These are phyloP conservation scores for Pristionchus exspectatus DNA, from an alignment of 2,888 invertebrate species.

Conservation along the genomic window DNA sequence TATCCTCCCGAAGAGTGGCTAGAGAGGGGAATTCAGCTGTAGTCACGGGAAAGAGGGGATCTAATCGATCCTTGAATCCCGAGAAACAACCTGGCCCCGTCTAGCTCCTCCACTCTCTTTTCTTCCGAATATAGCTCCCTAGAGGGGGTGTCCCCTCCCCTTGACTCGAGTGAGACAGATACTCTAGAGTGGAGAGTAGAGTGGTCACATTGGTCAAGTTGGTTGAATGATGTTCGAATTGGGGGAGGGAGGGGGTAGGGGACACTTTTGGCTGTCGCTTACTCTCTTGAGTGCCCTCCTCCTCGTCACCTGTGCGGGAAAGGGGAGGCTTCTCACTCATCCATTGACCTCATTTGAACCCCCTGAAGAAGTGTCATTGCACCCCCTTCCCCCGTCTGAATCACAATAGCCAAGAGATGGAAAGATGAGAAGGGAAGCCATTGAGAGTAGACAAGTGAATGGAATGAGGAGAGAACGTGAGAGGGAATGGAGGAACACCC, in stretches of 20 bases:
- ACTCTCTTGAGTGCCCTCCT: slow-evolving; percentile 42
- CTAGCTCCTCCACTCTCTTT: neutral
- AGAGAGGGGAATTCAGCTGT: neutral
- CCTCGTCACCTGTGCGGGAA: slow-evolving; percentile 12
- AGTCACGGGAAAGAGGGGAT: slow-evolving; percentile 1
- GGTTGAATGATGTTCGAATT: slow-evolving; percentile 46
- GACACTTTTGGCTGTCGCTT: slow-evolving; percentile 31
- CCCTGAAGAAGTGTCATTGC: neutral
- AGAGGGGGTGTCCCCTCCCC: neutral
- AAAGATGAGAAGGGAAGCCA: slow-evolving; percentile 43
- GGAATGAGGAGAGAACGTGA: neutral
- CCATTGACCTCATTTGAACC: neutral
- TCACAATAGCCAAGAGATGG: slow-evolving; percentile 36
- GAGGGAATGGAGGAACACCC: neutral
- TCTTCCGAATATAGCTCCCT: slow-evolving; percentile 16
- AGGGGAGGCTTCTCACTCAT: neutral
- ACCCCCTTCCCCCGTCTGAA: neutral
- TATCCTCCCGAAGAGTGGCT: neutral
- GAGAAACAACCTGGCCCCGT: neutral
- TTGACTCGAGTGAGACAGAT: slow-evolving; percentile 49
- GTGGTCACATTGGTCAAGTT: slow-evolving; percentile 27
- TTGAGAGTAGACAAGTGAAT: slow-evolving; percentile 14
- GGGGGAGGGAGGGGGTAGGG: neutral
- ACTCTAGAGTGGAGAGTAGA: neutral
- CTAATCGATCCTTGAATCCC: neutral